Conservation (phyloP, 2,888 invertebrate genomes). For the Coelopa pilipes region DNA sequence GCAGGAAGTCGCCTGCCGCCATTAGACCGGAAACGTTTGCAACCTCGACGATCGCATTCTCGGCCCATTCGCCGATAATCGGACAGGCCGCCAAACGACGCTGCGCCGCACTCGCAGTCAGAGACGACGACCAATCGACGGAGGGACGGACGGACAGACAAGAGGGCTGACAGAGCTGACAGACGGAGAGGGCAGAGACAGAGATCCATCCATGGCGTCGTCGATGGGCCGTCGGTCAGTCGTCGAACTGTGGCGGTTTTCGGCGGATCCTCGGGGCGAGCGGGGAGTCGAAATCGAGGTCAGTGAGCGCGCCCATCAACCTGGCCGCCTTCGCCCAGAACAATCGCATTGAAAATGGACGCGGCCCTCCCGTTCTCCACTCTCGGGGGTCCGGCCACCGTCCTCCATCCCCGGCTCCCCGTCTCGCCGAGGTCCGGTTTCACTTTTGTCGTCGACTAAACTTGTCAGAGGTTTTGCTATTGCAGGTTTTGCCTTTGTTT, state of each 20-base stretch:
- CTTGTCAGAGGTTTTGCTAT: neutral
- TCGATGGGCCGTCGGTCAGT: slow-evolving; percentile 3
- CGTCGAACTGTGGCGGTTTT: too few relatives aligned
- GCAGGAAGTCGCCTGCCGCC: slow-evolving; percentile 17
- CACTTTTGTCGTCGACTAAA: too few relatives aligned
- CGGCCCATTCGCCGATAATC: slow-evolving; percentile 27
- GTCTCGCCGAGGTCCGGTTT: too few relatives aligned
- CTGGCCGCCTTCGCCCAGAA: too few relatives aligned
- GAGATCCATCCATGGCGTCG: slow-evolving; percentile 7
- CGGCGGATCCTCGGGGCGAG: neutral
- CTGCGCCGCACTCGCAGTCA: neutral
- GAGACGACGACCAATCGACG: too few relatives aligned
- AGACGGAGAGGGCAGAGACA: neutral
- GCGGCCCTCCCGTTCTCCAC: too few relatives aligned
- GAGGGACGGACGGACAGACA: slow-evolving; percentile 6
- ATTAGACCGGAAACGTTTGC: slow-evolving; percentile 38
- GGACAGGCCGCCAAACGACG: slow-evolving; percentile 29
- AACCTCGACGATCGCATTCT: slow-evolving; percentile 24
- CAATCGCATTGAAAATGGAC: too few relatives aligned
- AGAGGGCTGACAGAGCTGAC: neutral
- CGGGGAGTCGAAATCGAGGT: neutral
- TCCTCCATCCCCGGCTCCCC: too few relatives aligned
- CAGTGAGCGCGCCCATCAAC: too few relatives aligned
- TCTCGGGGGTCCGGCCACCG: too few relatives aligned
- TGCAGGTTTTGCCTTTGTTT: neutral